Conservation (phyloP, 53 echinoderm and acorn worm genomes). For the Actinopyga echinites region DNA sequence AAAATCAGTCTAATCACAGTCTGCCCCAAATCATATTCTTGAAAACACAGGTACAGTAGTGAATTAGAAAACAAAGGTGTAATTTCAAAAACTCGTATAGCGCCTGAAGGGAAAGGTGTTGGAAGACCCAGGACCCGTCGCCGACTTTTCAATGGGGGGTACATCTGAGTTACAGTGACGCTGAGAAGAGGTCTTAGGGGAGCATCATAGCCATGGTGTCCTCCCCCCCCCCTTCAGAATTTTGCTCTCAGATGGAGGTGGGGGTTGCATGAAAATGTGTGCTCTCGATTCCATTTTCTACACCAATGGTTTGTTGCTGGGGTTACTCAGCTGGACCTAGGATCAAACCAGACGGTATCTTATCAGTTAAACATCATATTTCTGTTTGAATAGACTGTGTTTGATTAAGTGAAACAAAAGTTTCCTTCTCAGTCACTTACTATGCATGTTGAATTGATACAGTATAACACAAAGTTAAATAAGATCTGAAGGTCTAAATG, state of each 20-base stretch:
- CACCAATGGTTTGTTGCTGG: conserved; percentile 85
- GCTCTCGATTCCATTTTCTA: conserved; percentile 88
- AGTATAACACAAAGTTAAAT: no score
- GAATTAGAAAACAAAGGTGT: no score
- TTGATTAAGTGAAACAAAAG: no score
- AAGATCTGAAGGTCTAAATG: no score
- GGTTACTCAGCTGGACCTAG: conserved; percentile 86
- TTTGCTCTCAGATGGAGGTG: conserved; percentile 64
- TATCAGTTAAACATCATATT: neutral
- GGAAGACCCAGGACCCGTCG: conserved; percentile 76
- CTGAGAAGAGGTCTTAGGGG: conserved; percentile 84
- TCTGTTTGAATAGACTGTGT: neutral
- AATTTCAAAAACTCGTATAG: no score
- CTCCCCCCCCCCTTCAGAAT: conserved; percentile 64
- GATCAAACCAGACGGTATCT: neutral
- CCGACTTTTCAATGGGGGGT: conserved; percentile 83
- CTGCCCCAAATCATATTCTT: no score
- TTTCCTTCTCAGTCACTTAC: no score
- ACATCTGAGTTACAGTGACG: conserved; percentile 81
- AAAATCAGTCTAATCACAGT: no score
- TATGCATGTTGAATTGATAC: no score
- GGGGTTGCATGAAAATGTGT: conserved; percentile 76
- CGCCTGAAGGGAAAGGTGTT: no score
- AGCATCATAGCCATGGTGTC: conserved; percentile 70
- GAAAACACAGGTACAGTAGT: no score